These are phyloP conservation scores for Drosophila ironensis DNA, from an alignment of 1,140 invertebrate species.

Conservation along the genomic window DNA sequence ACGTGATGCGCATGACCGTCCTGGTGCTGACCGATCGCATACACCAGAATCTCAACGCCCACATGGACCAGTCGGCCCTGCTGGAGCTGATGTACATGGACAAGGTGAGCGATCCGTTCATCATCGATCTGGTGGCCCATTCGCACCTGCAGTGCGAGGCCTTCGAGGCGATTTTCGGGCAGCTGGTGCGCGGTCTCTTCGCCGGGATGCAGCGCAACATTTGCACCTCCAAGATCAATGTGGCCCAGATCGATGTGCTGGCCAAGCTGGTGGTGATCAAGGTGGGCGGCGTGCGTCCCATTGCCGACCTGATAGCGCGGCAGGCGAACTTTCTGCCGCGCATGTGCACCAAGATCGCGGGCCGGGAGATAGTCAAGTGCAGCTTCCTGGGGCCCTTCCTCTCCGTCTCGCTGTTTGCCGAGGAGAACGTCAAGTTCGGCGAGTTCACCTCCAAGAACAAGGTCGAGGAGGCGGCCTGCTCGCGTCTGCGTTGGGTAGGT, in stretches of 20 bases:
- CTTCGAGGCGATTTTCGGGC: conserved; percentile 87
- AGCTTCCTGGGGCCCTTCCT: conserved; percentile 95
- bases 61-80: conserved; percentile 61
- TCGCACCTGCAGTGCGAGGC: conserved; percentile 86
- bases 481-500: conserved; percentile 69
- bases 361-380: conserved; percentile 91
- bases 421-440: conserved; percentile 93
- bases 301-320: conserved; percentile 89
- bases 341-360: conserved; percentile 87
- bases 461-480: conserved; percentile 50
- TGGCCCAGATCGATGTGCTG: conserved; percentile 86
- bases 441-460: conserved; percentile 84
- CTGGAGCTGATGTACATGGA: conserved; percentile 80
- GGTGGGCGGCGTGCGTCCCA: conserved; percentile 85
- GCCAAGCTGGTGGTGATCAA: conserved; percentile 88
- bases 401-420: conserved; percentile 94
- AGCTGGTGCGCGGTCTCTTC: conserved; percentile 87
- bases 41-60: conserved; percentile 52
- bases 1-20: conserved; percentile 56
- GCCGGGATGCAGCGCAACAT: conserved; percentile 87
- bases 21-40: conserved; percentile 73
- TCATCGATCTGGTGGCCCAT: conserved; percentile 84
- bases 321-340: conserved; percentile 90
- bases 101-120: conserved; percentile 84
- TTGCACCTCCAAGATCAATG: conserved; percentile 87